Evolutionary conservation across 2,113 vertebrate genomes (phyloP).

Genomic region (Bubo scandiacus): DNA sequence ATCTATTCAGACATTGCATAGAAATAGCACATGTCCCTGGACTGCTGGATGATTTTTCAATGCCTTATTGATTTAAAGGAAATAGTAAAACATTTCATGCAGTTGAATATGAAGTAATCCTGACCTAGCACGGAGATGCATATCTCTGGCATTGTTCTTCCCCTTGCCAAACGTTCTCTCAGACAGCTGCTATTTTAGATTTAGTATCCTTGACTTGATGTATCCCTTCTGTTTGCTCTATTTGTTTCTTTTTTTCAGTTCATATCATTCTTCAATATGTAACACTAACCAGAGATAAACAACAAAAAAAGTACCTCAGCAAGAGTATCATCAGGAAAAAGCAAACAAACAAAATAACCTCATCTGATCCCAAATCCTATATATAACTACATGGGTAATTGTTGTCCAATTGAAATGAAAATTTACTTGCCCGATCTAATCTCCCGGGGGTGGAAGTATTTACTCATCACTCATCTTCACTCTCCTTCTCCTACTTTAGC

Average conservation of each 20-base stretch:
- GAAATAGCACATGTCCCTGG: neutral
- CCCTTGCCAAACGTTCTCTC: neutral
- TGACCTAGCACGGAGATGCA: neutral
- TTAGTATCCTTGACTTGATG: neutral
- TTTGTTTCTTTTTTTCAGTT: neutral
- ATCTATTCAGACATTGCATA: neutral
- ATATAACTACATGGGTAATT: neutral
- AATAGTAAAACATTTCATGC: neutral
- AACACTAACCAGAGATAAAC: neutral
- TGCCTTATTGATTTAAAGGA: neutral
- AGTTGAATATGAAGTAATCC: neutral
- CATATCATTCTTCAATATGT: neutral
- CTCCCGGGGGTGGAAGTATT: fast-evolving
- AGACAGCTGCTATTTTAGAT: neutral
- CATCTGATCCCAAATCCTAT: neutral
- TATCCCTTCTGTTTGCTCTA: neutral
- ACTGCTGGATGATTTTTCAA: neutral
- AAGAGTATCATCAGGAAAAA: neutral
- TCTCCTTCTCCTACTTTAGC: neutral
- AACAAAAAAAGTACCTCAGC: neutral
- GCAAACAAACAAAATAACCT: neutral
- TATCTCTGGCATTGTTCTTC: neutral
- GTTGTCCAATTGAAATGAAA: neutral
- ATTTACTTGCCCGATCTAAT: neutral
- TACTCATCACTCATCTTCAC: neutral